Percentiles rank a stretch among this genome's conserved stretches.
Conservation (phyloP, 2,888 invertebrate species). For the Byasa hedistus region DNA sequence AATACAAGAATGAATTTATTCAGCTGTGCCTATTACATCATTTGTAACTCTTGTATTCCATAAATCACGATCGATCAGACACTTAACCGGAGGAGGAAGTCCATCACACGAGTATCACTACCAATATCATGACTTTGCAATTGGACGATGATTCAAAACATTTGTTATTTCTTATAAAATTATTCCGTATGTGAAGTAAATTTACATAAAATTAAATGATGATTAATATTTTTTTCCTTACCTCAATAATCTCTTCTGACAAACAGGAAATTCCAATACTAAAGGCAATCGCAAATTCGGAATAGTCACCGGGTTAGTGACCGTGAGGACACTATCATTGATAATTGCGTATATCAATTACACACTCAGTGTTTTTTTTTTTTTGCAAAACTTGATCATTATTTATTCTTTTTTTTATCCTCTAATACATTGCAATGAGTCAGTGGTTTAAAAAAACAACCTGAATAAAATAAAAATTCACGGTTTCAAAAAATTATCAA, state of each 20-base stretch:
- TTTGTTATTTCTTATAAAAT: conserved; percentile 39
- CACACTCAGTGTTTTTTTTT: not conserved
- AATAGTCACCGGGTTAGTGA: conserved; percentile 1
- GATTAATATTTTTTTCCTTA: not conserved
- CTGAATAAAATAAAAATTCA: not conserved
- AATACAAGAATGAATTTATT: conserved; percentile 32
- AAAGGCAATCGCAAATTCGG: not conserved
- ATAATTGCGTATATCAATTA: conserved; percentile 2
- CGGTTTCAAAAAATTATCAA: not conserved
- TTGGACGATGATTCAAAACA: conserved; percentile 50
- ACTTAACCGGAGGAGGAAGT: conserved; percentile 44
- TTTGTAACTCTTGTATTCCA: conserved; percentile 28
- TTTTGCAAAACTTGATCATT: not conserved
- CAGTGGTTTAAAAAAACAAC: not conserved
- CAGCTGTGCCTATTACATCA: conserved; percentile 24
- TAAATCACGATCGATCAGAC: conserved; percentile 31
- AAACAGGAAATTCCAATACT: conserved; percentile 4
- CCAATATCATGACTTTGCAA: conserved; percentile 50
- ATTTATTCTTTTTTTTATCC: not conserved
- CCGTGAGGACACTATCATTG: conserved; percentile 1
- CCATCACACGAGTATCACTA: conserved; percentile 40
- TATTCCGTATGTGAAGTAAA: conserved; percentile 9
- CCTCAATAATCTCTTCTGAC: not conserved
- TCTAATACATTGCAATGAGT: not conserved
- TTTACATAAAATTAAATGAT: not conserved